A percentile compares a stretch with the other conserved stretches of the same genome.
Conservation (phyloP, 2,888 invertebrate genomes). For the Eupithecia centaureata region DNA sequence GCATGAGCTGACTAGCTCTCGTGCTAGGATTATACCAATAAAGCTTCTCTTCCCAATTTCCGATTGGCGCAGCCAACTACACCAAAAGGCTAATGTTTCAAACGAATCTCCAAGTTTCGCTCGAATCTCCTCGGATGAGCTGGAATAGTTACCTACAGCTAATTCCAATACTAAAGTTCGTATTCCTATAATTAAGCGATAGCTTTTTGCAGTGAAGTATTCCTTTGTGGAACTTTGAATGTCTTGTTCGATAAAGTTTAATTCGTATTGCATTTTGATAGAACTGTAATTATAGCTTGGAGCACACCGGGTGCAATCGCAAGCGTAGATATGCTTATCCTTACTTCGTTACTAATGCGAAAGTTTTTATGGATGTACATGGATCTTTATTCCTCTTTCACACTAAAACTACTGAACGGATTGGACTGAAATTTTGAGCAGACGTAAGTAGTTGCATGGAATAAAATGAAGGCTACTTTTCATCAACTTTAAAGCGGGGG, state of each 20-base stretch:
- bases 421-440: too few relatives aligned
- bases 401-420: too few relatives aligned
- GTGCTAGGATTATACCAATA: background rate
- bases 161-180: conserved; percentile 52
- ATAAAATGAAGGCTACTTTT: too few relatives aligned
- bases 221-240: conserved; percentile 15
- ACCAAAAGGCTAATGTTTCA: conserved; percentile 63
- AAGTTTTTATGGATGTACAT: too few relatives aligned
- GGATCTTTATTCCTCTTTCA: too few relatives aligned
- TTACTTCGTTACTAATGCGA: too few relatives aligned
- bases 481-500: too few relatives aligned
- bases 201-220: conserved; percentile 28
- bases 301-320: background rate
- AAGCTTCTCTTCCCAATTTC: background rate
- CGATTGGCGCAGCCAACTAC: conserved; percentile 48
- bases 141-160: conserved; percentile 54
- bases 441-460: too few relatives aligned
- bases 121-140: conserved; percentile 50
- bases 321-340: too few relatives aligned
- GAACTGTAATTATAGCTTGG: background rate
- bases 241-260: conserved; percentile 21
- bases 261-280: conserved; percentile 6
- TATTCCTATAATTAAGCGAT: conserved; percentile 46
- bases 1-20: background rate
- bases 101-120: conserved; percentile 63